Evolutionary conservation across 2,113 vertebrate genomes (phyloP), one percentile per base, ranked within the genome.

Genomic region (Catharus bicknelli): DNA sequence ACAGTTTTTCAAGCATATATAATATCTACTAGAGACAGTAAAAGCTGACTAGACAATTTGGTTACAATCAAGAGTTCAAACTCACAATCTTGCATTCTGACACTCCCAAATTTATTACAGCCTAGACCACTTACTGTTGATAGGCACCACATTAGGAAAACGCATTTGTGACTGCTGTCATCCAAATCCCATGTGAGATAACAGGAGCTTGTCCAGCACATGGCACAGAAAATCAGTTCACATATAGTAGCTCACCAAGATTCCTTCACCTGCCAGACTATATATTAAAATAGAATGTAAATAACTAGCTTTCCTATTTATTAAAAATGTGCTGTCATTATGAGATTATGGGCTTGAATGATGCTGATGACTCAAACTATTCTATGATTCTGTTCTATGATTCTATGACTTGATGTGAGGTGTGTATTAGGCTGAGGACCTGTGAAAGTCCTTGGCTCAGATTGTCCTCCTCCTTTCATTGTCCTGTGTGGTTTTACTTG

Each of bases 401-500:
- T 59, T 85, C 88, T 87, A 59, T 84, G 68, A 88, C 82, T 86
- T 0, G 0, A 30, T 55, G 20, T 70, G 75, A 91, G 14, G 38
- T 40, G 23, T 70, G 19, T 47, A 10, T 40, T 67, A 70, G 55
- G 55, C 13, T 57, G 50, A 45, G 38, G 88, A 86, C 26, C 78
- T 94, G 62, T 75, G n/a, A 67, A 93, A 94, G 64, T 78, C 67
- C 32, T 89, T 82, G 72, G 84, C 68, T 94, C 40, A 74, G 29
- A 51, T 45, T 19, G 22, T 64, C 16, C 51, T 45, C 10, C 38
- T 83, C 30, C 48, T 94, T 90, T 86, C 73, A 30, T 36, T 13
- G 5, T 67, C 89, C 83, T 83, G 76, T 43, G 42, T 58, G 61
- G 45, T 80, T 90, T 83, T 53, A 74, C 54, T 82, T 16, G 9